These are phyloP conservation scores for Burhinus oedicnemus DNA, from an alignment of 2,113 vertebrate species.

Conservation along the genomic window DNA sequence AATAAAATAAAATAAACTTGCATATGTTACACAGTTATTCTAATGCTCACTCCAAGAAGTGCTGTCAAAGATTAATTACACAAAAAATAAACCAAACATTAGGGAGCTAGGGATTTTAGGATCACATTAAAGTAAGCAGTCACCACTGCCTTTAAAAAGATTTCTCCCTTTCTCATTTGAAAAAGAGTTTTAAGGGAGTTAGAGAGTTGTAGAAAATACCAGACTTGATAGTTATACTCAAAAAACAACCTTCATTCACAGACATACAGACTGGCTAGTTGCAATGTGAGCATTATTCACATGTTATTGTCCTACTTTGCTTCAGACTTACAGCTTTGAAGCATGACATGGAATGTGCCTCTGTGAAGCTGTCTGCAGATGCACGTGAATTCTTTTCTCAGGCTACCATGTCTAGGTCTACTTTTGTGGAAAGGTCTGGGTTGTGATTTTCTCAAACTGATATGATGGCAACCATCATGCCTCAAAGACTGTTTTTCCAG, in stretches of 20 bases:
- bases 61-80: background rate
- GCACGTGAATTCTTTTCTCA: background rate
- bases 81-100: background rate
- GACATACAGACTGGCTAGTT: background rate
- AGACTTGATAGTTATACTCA: background rate
- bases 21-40: background rate
- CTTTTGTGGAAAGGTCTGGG: background rate
- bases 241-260: background rate
- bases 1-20: background rate
- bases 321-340: background rate
- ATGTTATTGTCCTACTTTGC: background rate
- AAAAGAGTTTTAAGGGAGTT: background rate
- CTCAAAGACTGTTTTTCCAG: background rate
- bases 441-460: background rate
- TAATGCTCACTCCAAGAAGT: background rate
- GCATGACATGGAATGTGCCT: background rate
- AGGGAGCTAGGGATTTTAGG: background rate
- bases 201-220: background rate
- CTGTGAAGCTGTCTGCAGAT: background rate
- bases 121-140: background rate
- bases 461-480: background rate
- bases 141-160: background rate
- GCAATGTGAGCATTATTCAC: background rate
- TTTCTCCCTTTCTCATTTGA: background rate
- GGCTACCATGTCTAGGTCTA: background rate